Base-by-base conservation (phyloP, 2,888 invertebrate species). In the Nomada lathburiana region DNA sequence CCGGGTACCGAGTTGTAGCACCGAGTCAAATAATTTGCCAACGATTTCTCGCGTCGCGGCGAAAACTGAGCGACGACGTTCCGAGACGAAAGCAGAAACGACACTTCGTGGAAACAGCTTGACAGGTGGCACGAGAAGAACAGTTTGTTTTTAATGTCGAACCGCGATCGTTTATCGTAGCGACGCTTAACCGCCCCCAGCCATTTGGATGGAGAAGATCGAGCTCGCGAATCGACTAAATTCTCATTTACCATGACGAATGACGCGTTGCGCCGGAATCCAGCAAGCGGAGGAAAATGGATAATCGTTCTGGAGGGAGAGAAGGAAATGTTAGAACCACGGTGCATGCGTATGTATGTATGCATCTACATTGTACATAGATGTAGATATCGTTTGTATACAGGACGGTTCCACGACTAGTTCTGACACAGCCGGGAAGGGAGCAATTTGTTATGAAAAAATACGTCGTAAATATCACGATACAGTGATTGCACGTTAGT, bases 161-260 rank as follows among this genome's bases (percentile, higher is more conserved):
- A 70, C 76, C 76, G 80, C 72, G 77, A 82, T 89, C 90, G 89
- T 92, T 91, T 90, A 89, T 91, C 90, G 90, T 90, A 82, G 82
- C 57, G 70, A 74, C 68, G 69, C 71, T 64, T 57, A 80, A 83
- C 83, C 80, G 85, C 82, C 87, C 83, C 83, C 86, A 87, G 89
- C 89, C 85, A 85, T 89, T 89, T 87, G 87, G 88, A 86, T 86
- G 82, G 81, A 76, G 64, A 53, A 53, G 75, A 76, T 71, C 77
- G 76, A 67, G 74, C 68, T 82, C 78, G 74, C 73, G 82, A 88
- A 80, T 86, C 85, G 77, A 78, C 84, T 82, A 84, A 86, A 86
- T 86, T 86, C 82, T 80, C 80, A 76, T 36, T 36, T 36, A 36
- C 36, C 29, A 7, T 29, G 29, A 29, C 29, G 29, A 29, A 29